Evolutionary conservation across 2,888 invertebrate genomes (phyloP).

Genomic region (Tetramorium bicarinatum): DNA sequence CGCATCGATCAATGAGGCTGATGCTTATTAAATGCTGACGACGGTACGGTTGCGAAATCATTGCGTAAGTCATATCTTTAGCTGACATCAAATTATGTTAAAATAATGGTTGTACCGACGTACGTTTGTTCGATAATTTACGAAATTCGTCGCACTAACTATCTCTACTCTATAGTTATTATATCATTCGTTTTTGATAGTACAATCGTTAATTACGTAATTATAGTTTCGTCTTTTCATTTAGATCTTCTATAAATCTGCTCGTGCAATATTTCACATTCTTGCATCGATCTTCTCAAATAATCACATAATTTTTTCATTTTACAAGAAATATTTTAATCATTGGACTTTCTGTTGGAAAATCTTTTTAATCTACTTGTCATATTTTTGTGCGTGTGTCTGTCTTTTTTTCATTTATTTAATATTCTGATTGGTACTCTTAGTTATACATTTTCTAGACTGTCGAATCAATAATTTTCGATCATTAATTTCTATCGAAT

Average conservation of each 20-base stretch:
- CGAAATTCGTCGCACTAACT: slow-evolving; percentile 50
- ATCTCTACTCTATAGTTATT: slow-evolving; percentile 12
- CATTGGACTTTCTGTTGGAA: neutral
- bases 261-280: neutral
- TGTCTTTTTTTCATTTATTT: neutral
- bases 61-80: slow-evolving; percentile 52
- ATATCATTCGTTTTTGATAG: slow-evolving; percentile 17
- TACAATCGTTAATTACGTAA: slow-evolving; percentile 23
- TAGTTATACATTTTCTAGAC: neutral
- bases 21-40: slow-evolving; percentile 61
- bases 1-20: slow-evolving; percentile 64
- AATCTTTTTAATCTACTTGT: neutral
- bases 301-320: neutral
- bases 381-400: neutral
- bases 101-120: slow-evolving; percentile 53
- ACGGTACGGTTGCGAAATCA: slow-evolving; percentile 34
- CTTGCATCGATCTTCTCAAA: neutral
- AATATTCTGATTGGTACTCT: neutral
- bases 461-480: neutral
- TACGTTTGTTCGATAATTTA: slow-evolving; percentile 68
- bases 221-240: slow-evolving; percentile 6
- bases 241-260: neutral
- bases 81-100: slow-evolving; percentile 66
- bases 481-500: neutral
- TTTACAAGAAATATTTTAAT: neutral